Evolutionary conservation across 2,797 vertebrate species (phyloP).

Genomic region (Acrossocheilus wenchowensis): DNA sequence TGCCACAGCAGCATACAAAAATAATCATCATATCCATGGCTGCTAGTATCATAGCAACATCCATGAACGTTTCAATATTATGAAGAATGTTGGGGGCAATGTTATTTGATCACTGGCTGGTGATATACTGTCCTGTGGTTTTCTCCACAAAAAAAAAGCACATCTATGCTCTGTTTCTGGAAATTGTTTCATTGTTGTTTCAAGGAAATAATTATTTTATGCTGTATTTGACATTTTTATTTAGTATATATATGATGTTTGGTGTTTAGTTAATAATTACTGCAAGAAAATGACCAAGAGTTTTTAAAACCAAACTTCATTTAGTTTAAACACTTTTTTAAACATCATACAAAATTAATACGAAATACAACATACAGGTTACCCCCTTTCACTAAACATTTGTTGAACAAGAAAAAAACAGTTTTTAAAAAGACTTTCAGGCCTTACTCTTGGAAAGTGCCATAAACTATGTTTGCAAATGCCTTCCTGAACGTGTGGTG

Average conservation of each 20-base stretch:
- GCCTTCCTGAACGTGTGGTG: constrained; percentile 59
- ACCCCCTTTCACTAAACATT: neutral
- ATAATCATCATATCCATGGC: constrained; percentile 63
- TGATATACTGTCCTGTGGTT: constrained; percentile 7
- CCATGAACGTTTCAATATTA: constrained; percentile 76
- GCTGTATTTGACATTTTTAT: neutral
- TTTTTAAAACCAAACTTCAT: neutral
- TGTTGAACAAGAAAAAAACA: neutral
- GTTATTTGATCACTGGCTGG: constrained; percentile 69
- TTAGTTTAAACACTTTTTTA: neutral
- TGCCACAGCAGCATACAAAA: constrained; percentile 53
- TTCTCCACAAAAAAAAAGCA: neutral
- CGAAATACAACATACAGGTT: neutral
- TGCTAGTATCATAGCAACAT: constrained; percentile 64
- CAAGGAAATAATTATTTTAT: neutral
- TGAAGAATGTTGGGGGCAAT: constrained; percentile 66
- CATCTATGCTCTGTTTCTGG: neutral
- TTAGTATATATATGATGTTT: neutral
- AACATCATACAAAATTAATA: neutral
- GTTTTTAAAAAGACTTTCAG: neutral
- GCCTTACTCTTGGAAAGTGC: constrained; percentile 34
- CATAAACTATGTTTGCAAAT: constrained; percentile 35
- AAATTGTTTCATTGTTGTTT: neutral
- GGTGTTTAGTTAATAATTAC: neutral
- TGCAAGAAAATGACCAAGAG: neutral